phyloP scores from a whole-genome alignment of 2,113 vertebrate species.

The Malurus elegans region DNA sequence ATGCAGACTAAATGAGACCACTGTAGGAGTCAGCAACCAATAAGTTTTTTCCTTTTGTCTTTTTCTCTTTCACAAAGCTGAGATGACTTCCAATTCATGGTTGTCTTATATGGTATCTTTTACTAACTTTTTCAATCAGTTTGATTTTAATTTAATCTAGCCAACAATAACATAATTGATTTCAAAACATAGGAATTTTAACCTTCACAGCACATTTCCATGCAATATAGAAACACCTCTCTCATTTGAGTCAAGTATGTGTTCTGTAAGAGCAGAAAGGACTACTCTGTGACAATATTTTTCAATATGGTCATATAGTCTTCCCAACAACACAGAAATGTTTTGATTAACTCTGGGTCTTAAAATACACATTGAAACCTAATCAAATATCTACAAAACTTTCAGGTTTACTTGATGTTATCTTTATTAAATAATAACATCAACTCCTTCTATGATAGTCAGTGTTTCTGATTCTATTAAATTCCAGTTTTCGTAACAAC shows the following conservation, averaged over 20 bases:
- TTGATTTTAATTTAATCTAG: neutral
- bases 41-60: neutral
- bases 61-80: neutral
- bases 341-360: neutral
- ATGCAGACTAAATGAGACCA: neutral
- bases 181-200: neutral
- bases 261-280: neutral
- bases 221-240: neutral
- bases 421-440: neutral
- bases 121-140: neutral
- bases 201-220: neutral
- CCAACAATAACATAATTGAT: neutral
- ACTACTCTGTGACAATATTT: neutral
- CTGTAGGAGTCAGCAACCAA: neutral
- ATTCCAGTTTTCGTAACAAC: neutral
- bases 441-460: neutral
- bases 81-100: neutral
- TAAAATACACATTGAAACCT: neutral
- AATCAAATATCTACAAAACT: neutral
- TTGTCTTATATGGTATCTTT: neutral
- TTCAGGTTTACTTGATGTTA: neutral
- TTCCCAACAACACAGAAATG: neutral
- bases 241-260: neutral
- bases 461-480: neutral
- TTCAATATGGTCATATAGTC: rapidly evolving